Conservation (phyloP, 2,113 vertebrate genomes). For the Lichenostomus cassidix region DNA sequence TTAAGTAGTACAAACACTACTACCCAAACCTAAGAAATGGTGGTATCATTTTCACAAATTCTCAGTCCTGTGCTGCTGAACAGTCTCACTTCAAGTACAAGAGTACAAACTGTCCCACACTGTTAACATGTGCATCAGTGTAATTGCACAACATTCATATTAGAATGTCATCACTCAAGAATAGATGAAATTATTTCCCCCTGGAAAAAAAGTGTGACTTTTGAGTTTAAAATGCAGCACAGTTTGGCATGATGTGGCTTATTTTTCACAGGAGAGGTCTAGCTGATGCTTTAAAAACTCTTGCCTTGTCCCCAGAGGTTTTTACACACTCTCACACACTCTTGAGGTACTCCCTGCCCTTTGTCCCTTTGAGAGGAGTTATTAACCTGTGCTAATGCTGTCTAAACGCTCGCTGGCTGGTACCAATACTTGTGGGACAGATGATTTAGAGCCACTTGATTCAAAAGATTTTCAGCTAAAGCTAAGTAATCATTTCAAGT, state of each 20-base stretch:
- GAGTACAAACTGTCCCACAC: background rate
- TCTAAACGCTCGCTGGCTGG: background rate
- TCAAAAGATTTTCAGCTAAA: constrained; percentile 37
- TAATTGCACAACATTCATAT: background rate
- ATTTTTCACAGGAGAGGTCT: background rate
- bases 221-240: background rate
- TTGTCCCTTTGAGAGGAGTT: background rate
- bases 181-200: background rate
- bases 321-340: background rate
- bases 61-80: background rate
- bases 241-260: background rate
- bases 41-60: background rate
- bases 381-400: constrained; percentile 11
- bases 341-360: background rate
- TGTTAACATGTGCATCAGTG: background rate
- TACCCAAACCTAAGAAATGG: background rate
- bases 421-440: background rate
- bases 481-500: constrained; percentile 33
- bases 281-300: background rate
- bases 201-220: background rate
- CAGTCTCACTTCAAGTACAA: background rate
- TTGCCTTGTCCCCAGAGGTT: background rate
- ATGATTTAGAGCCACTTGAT: constrained; percentile 48
- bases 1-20: background rate
- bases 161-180: background rate